phyloP scores from a whole-genome alignment of 2,113 vertebrate species.

The Thomomys bottae region DNA sequence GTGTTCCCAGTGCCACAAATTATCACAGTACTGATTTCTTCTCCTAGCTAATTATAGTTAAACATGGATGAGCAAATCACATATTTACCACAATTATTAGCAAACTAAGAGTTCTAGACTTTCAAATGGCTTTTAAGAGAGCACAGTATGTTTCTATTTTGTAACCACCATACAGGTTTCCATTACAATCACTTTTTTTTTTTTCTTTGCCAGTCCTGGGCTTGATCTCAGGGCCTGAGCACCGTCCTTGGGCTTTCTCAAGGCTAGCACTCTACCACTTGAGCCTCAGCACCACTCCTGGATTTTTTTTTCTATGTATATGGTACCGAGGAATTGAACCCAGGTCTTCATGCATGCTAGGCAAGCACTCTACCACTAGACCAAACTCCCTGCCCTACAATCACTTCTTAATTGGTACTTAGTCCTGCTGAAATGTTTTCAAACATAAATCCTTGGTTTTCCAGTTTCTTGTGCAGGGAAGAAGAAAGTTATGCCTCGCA shows the following conservation, averaged over 20 bases:
- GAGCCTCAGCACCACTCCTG: no score
- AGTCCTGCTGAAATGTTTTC: not conserved
- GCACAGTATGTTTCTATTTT: not conserved
- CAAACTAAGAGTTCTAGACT: not conserved
- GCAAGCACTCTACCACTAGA: no score
- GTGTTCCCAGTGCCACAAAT: not conserved
- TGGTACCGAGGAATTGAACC: no score
- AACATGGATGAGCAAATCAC: not conserved
- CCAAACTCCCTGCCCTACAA: no score
- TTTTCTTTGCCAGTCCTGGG: no score
- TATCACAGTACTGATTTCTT: not conserved
- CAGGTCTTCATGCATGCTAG: no score
- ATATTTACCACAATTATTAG: not conserved
- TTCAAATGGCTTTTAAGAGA: not conserved
- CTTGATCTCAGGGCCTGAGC: no score
- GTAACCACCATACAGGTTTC: rapidly evolving
- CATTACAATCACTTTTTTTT: not conserved
- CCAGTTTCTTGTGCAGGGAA: not conserved
- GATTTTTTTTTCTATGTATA: no score
- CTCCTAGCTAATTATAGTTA: not conserved
- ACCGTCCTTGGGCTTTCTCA: no score
- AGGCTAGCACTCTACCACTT: no score
- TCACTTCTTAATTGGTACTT: not conserved
- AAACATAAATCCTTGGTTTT: not conserved
- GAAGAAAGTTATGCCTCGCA: not conserved